Evolutionary conservation across 2,113 vertebrate species (phyloP).

Genomic region (Hydrochoerus hydrochaeris): DNA sequence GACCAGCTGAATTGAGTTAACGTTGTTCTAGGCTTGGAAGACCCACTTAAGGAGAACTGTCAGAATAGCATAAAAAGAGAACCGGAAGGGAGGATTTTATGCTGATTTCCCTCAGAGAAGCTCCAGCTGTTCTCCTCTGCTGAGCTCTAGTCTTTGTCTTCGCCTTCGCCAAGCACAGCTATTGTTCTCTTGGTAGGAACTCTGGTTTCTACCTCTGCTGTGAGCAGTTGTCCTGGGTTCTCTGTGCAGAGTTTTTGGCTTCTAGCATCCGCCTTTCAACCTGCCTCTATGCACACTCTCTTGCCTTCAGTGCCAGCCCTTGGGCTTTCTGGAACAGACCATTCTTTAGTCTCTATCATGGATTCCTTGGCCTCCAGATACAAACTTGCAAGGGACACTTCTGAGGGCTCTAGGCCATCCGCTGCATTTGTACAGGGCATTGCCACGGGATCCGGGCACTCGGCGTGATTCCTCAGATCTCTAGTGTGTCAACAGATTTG

Average conservation of each 20-base stretch:
- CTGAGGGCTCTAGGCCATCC: not conserved
- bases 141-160: not conserved
- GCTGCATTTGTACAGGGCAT: not conserved
- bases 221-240: not conserved
- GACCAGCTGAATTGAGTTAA: not conserved
- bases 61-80: not conserved
- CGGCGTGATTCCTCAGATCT: not conserved
- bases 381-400: not conserved
- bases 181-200: not conserved
- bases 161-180: not conserved
- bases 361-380: not conserved
- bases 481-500: not conserved
- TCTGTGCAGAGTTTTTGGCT: not conserved
- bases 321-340: not conserved
- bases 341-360: not conserved
- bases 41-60: not conserved
- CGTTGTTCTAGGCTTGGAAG: not conserved
- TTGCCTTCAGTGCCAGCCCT: not conserved
- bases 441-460: not conserved
- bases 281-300: not conserved
- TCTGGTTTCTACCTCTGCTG: not conserved
- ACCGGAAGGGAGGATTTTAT: not conserved
- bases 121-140: not conserved
- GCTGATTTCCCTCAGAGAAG: not conserved
- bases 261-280: not conserved